These are phyloP conservation scores for Alectoris magna DNA, from an alignment of 2,797 vertebrate genomes.

Conservation along the genomic window DNA sequence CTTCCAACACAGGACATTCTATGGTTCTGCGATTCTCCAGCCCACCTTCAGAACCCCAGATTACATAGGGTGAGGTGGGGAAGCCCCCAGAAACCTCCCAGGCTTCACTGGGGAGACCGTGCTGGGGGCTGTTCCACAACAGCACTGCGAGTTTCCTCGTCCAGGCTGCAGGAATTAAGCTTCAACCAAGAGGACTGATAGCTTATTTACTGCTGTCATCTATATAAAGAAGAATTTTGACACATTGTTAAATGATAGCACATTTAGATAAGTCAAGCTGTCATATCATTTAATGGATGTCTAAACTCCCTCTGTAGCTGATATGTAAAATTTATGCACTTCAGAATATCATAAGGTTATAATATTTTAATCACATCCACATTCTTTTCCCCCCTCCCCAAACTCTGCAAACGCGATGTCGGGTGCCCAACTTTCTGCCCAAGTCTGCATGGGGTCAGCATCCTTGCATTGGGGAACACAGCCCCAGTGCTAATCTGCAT, in stretches of 20 bases:
- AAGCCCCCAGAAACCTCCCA: not conserved
- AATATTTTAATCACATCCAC: slow-evolving; percentile 85
- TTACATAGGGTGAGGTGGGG: not conserved
- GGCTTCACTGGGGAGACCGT: not conserved
- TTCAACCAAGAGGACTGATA: slow-evolving; percentile 79
- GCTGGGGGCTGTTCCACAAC: not conserved
- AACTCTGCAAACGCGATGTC: not conserved
- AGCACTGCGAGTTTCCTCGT: slow-evolving; percentile 33
- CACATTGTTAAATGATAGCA: slow-evolving; percentile 86
- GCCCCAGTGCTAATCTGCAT: slow-evolving; percentile 36
- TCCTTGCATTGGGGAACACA: not conserved
- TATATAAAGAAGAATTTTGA: slow-evolving; percentile 86
- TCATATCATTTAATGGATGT: slow-evolving; percentile 86
- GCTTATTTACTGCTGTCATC: slow-evolving; percentile 86
- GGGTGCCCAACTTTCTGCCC: slow-evolving; percentile 45
- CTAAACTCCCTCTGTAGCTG: slow-evolving; percentile 80
- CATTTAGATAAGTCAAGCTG: slow-evolving; percentile 88
- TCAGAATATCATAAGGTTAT: slow-evolving; percentile 83
- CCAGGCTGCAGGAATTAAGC: slow-evolving; percentile 76
- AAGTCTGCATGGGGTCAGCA: not conserved
- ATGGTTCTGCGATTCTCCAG: not conserved
- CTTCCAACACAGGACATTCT: not conserved
- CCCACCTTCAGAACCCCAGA: not conserved
- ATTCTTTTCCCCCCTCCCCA: not conserved
- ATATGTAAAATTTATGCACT: slow-evolving; percentile 87